Percentiles rank a stretch among this genome's conserved stretches.
These are phyloP conservation scores for Tetragnatha montana DNA, from an alignment of 2,888 invertebrate genomes.

Conservation along the genomic window DNA sequence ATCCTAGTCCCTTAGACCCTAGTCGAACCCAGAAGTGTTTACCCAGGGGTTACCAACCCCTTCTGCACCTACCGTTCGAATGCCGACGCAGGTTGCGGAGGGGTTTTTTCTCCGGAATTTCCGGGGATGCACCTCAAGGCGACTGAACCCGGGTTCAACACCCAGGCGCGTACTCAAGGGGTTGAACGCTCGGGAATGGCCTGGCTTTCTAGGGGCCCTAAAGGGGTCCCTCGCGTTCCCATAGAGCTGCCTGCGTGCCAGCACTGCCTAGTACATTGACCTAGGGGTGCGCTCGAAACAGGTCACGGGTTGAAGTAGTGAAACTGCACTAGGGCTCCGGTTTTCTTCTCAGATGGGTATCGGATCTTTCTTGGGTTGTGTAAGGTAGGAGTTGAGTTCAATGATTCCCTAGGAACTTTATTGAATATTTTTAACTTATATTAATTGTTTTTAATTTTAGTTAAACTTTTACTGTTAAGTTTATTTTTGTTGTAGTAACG, in stretches of 20 bases:
- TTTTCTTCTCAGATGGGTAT: neutral
- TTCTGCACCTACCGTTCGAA: constrained; percentile 61
- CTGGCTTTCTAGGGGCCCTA: constrained; percentile 22
- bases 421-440: too few relatives aligned
- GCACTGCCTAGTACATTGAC: constrained; percentile 53
- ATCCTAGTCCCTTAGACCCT: neutral
- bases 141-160: constrained; percentile 63
- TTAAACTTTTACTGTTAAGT: too few relatives aligned
- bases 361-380: neutral
- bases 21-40: constrained; percentile 24
- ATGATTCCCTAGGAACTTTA: too few relatives aligned
- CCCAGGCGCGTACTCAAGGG: constrained; percentile 52
- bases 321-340: neutral
- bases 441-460: too few relatives aligned
- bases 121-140: constrained; percentile 45
- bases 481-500: too few relatives aligned
- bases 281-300: constrained; percentile 48
- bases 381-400: neutral
- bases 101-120: constrained; percentile 58
- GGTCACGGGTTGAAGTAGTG: constrained; percentile 28
- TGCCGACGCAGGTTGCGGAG: constrained; percentile 60
- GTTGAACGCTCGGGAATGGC: constrained; percentile 61
- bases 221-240: constrained; percentile 61
- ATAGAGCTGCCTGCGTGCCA: constrained; percentile 54
- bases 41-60: constrained; percentile 51